Conservation (phyloP, 1,140 invertebrate genomes). For the Hypsibius dujardini region DNA sequence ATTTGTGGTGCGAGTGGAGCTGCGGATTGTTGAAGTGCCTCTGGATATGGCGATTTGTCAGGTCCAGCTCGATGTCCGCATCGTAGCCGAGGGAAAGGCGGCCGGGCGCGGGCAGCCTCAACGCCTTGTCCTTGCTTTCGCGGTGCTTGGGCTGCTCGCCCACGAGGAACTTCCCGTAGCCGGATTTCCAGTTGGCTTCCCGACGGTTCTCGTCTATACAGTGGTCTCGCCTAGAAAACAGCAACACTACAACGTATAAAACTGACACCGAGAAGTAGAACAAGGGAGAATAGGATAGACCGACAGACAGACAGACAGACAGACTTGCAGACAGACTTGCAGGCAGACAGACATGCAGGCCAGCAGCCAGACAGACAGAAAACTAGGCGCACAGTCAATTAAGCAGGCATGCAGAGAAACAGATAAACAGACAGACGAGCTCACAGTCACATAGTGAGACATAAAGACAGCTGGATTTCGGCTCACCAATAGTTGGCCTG, state of each 20-base stretch:
- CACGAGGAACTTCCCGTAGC: slow-evolving; percentile 11
- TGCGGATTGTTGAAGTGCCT: neutral
- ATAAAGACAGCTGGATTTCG: neutral
- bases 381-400: too few relatives aligned
- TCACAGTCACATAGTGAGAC: neutral
- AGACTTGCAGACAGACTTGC: too few relatives aligned
- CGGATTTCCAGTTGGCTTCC: slow-evolving; percentile 8
- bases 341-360: too few relatives aligned
- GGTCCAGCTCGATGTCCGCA: neutral
- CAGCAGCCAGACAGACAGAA: too few relatives aligned
- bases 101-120: neutral
- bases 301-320: too few relatives aligned
- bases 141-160: neutral
- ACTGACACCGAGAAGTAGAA: too few relatives aligned
- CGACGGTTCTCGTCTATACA: neutral
- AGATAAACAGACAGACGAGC: too few relatives aligned
- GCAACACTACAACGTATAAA: too few relatives aligned
- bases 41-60: slow-evolving; percentile 2
- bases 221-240: slow-evolving; percentile 6
- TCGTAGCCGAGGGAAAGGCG: neutral
- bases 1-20: neutral
- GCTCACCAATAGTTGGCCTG: slow-evolving; percentile 4
- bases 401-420: too few relatives aligned
- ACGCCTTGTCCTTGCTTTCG: neutral
- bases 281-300: too few relatives aligned